These are phyloP conservation scores for Plagodis dolabraria DNA, from an alignment of 2,888 invertebrate genomes.

Conservation along the genomic window DNA sequence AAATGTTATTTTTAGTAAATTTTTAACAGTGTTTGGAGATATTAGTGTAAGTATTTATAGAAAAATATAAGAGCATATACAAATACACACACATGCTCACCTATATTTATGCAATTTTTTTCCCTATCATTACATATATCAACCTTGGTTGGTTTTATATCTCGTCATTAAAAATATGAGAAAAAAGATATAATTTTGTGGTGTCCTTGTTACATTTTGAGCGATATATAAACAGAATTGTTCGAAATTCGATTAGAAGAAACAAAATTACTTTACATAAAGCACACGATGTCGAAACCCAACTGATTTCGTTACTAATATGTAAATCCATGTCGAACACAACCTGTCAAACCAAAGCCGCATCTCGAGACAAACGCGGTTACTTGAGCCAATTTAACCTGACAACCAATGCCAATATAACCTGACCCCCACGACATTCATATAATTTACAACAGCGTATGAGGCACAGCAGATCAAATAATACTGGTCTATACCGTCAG, in stretches of 20 bases:
- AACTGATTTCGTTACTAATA: conserved; percentile 5
- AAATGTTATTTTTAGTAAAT: conserved; percentile 41
- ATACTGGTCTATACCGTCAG: conserved; percentile 12
- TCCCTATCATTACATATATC: no score
- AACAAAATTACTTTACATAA: no score
- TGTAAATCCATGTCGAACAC: conserved; percentile 43
- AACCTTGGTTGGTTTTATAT: no score
- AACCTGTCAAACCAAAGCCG: conserved; percentile 60
- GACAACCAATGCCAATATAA: conserved; percentile 57
- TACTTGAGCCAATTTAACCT: conserved; percentile 80
- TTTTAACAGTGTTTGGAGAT: conserved; percentile 41
- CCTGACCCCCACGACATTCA: conserved; percentile 55
- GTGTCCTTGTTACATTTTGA: no score
- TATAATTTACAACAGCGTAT: conserved; percentile 35
- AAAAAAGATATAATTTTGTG: no score
- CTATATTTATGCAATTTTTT: no score
- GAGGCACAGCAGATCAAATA: conserved; percentile 7
- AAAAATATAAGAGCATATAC: neutral
- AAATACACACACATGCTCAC: no score
- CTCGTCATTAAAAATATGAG: no score
- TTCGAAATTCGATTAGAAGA: no score
- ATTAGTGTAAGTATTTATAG: conserved; percentile 42
- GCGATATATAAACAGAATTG: no score
- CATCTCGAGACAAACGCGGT: conserved; percentile 69
- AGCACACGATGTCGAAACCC: neutral